A percentile compares a stretch with the other conserved stretches of the same genome.
phyloP scores from a whole-genome alignment of 2,888 invertebrate species.

The Chrysolina haemoptera region DNA sequence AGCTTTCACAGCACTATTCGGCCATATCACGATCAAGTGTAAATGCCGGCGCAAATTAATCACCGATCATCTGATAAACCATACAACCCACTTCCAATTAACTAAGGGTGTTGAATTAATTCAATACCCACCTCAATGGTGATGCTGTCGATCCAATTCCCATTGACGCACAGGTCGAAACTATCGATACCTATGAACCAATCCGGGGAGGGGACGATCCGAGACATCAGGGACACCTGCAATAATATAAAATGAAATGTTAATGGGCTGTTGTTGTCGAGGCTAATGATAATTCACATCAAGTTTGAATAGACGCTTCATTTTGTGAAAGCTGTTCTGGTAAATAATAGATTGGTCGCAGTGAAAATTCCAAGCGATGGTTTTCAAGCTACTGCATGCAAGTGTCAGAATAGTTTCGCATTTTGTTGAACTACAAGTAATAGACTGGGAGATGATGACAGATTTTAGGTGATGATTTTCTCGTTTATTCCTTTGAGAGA shows the following conservation, averaged over 20 bases:
- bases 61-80: not conserved
- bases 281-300: not conserved
- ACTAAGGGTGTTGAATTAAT: not conserved
- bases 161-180: constrained; percentile 91
- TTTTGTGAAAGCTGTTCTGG: not conserved
- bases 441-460: too few species aligned
- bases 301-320: not conserved
- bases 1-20: too few species aligned
- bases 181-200: constrained; percentile 96
- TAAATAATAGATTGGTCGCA: not conserved
- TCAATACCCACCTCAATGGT: constrained; percentile 82
- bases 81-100: not conserved
- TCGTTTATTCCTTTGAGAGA: too few species aligned
- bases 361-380: not conserved
- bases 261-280: not conserved
- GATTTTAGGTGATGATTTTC: too few species aligned
- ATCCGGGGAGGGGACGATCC: constrained; percentile 94
- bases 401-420: too few species aligned
- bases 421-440: not conserved
- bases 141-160: constrained; percentile 92
- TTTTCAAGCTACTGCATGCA: not conserved
- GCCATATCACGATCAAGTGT: not conserved
- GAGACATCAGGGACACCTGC: constrained; percentile 90
- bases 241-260: not conserved
- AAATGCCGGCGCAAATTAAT: not conserved